Evolutionary conservation across 2,797 vertebrate genomes (phyloP).

Genomic region (Silurus aristotelis): DNA sequence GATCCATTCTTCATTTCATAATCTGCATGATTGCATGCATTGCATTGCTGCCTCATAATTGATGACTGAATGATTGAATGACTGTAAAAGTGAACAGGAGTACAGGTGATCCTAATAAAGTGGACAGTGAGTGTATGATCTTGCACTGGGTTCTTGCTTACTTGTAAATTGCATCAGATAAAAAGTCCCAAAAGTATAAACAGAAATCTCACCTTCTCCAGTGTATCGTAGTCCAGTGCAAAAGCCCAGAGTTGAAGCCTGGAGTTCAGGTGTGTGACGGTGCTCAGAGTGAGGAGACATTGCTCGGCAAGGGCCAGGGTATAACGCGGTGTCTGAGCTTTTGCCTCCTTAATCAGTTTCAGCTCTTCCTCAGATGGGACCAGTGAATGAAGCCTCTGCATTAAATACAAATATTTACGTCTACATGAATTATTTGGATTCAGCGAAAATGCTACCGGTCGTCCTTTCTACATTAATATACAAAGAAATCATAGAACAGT

Average conservation of each 20-base stretch:
- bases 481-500: background rate
- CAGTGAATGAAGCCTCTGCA: conserved; percentile 70
- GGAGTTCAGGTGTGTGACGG: conserved; percentile 67
- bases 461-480: background rate
- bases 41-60: too few species aligned
- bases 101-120: too few species aligned
- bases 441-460: too few species aligned
- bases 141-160: background rate
- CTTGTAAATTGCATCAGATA: background rate
- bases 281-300: conserved; percentile 73
- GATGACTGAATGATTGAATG: too few species aligned
- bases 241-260: conserved; percentile 79
- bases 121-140: too few species aligned
- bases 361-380: conserved; percentile 77
- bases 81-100: too few species aligned
- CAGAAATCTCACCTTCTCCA: conserved; percentile 70
- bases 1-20: too few species aligned
- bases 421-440: too few species aligned
- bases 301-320: conserved; percentile 71
- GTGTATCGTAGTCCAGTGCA: conserved; percentile 74
- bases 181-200: background rate
- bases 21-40: too few species aligned
- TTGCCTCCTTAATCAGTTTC: conserved; percentile 68
- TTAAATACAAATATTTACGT: background rate
- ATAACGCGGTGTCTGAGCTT: conserved; percentile 59